Conservation (phyloP, 2,113 vertebrate genomes). For the Balaenoptera acutorostrata region DNA sequence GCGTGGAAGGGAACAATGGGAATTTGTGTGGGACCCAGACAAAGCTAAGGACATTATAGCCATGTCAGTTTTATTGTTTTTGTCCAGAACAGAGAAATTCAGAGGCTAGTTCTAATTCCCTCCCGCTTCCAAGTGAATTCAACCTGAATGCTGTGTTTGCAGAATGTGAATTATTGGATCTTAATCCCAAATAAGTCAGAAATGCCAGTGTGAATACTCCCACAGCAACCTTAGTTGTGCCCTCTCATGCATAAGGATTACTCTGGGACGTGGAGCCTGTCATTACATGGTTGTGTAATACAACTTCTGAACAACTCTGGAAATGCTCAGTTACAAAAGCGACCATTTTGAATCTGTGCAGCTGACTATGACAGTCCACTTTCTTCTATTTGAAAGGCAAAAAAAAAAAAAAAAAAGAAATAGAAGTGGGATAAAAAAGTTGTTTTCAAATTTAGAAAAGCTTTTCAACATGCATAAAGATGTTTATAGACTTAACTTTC, state of each 20-base stretch:
- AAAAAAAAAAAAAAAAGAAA: not conserved
- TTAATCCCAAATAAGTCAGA: slow-evolving; percentile 4
- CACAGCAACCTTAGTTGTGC: not conserved
- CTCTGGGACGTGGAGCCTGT: not conserved
- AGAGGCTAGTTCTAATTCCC: not conserved
- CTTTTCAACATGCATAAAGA: not conserved
- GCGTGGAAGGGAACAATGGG: not conserved
- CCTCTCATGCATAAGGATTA: not conserved
- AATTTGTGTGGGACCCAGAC: not conserved
- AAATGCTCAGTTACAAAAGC: not conserved
- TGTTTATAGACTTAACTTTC: not conserved
- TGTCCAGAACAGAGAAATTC: not conserved
- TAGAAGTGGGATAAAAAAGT: not conserved
- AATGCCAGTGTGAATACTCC: not conserved
- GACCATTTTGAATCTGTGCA: not conserved
- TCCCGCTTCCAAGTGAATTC: not conserved
- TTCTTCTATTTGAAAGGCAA: not conserved
- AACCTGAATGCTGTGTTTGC: not conserved
- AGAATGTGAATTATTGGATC: slow-evolving; percentile 8
- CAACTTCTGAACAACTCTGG: not conserved
- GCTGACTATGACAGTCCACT: not conserved
- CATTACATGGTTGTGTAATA: not conserved
- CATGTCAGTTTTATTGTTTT: not conserved
- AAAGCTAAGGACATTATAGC: not conserved
- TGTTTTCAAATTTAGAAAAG: slow-evolving; percentile 1